A percentile compares a stretch with the other conserved stretches of the same genome.
These are phyloP conservation scores for Reticulitermes speratus DNA, from an alignment of 1,140 invertebrate genomes.

Conservation along the genomic window DNA sequence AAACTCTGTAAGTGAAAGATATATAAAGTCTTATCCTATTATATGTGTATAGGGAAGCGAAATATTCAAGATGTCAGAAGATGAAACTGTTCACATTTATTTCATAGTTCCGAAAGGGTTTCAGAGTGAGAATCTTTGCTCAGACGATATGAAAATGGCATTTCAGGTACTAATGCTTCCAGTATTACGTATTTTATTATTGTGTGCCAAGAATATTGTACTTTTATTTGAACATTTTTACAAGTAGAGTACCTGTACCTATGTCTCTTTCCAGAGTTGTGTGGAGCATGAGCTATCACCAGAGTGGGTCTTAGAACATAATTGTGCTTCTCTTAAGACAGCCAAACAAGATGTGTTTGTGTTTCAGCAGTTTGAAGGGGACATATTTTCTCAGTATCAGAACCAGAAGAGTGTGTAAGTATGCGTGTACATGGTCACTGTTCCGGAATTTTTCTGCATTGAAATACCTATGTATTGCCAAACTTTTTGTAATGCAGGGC, in stretches of 20 bases:
- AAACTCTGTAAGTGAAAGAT: background rate
- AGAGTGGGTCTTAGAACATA: conserved; percentile 52
- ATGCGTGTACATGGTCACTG: conserved; percentile 26
- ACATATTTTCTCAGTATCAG: conserved; percentile 63
- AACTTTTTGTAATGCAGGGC: too few relatives aligned
- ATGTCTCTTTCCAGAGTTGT: conserved; percentile 50
- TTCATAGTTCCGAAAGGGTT: conserved; percentile 44
- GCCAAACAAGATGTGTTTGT: conserved; percentile 74
- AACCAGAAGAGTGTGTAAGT: conserved; percentile 67
- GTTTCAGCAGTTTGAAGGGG: conserved; percentile 68
- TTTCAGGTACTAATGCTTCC: conserved; percentile 45
- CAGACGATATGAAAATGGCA: conserved; percentile 49
- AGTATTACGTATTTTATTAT: too few relatives aligned
- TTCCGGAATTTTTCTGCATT: too few relatives aligned
- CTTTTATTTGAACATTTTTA: too few relatives aligned
- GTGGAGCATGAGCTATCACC: conserved; percentile 50
- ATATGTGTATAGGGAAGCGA: background rate
- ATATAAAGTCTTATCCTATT: background rate
- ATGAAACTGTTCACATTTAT: background rate
- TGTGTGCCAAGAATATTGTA: too few relatives aligned
- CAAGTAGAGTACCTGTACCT: background rate
- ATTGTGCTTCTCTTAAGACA: conserved; percentile 52
- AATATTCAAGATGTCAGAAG: background rate
- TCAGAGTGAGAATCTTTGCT: conserved; percentile 44
- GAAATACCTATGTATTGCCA: too few relatives aligned